A percentile compares a stretch with the other conserved stretches of the same genome.
Conservation (phyloP, 2,797 vertebrate genomes). For the Aplochiton taeniatus region DNA sequence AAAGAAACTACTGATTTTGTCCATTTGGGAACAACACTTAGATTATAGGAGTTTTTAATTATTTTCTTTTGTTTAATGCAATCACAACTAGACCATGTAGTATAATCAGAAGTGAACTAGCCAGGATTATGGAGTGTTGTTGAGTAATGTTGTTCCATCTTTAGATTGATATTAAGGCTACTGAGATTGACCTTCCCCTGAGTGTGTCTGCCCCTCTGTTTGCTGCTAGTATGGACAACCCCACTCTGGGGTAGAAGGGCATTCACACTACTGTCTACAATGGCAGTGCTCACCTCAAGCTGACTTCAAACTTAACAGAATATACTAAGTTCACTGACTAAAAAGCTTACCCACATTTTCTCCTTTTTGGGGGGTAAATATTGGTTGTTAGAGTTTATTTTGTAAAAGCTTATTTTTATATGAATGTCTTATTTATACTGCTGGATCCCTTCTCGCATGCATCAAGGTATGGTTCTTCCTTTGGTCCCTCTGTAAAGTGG, state of each 20-base stretch:
- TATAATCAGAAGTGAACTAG: constrained; percentile 74
- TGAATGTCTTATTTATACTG: constrained; percentile 98
- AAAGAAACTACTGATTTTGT: constrained; percentile 77
- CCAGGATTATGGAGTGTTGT: constrained; percentile 61
- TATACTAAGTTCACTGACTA: constrained; percentile 39
- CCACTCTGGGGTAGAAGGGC: constrained; percentile 62
- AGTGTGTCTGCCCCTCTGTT: constrained; percentile 77
- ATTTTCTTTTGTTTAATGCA: constrained; percentile 55
- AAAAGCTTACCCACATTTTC: constrained; percentile 79
- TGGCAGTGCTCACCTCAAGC: constrained; percentile 54
- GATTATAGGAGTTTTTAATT: constrained; percentile 67
- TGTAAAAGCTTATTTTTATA: constrained; percentile 99
- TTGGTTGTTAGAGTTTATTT: constrained; percentile 95
- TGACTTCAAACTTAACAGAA: constrained; percentile 54
- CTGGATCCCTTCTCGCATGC: constrained; percentile 65
- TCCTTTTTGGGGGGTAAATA: constrained; percentile 83
- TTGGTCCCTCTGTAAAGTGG: constrained; percentile 52
- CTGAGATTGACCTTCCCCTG: constrained; percentile 74
- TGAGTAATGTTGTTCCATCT: constrained; percentile 51
- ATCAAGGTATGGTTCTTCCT: constrained; percentile 67
- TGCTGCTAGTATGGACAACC: constrained; percentile 94
- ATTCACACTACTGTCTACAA: constrained; percentile 52
- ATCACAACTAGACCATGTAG: constrained; percentile 46
- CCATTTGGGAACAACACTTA: constrained; percentile 74
- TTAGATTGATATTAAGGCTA: constrained; percentile 60